These are phyloP conservation scores for Oenanthe oenanthe DNA, from an alignment of 2,113 vertebrate species.

Conservation along the genomic window DNA sequence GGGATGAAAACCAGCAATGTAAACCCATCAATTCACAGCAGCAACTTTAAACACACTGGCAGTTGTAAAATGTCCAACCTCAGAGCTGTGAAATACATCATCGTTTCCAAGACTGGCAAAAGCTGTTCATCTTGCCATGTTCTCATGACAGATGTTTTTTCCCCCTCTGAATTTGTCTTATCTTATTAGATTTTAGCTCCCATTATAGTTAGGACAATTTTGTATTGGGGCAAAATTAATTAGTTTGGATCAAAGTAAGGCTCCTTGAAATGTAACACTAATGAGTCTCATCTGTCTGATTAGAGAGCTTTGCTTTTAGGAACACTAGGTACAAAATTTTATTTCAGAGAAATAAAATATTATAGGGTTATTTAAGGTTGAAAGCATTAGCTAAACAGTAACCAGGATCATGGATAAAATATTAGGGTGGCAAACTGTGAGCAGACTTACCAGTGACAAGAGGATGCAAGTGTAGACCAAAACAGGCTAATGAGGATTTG, in stretches of 20 bases:
- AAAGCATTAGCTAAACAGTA: constrained; percentile 19
- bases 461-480: not conserved
- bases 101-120: not conserved
- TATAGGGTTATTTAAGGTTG: not conserved
- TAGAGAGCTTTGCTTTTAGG: constrained; percentile 40
- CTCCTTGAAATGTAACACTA: not conserved
- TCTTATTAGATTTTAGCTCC: constrained; percentile 57
- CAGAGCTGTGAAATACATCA: not conserved
- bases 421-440: not conserved
- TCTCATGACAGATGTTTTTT: not conserved
- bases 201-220: constrained; percentile 40
- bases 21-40: not conserved
- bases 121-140: not conserved
- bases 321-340: not conserved
- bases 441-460: not conserved
- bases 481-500: not conserved
- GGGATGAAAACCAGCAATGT: constrained; percentile 3
- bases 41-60: not conserved
- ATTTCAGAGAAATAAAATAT: not conserved
- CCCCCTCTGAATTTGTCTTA: not conserved
- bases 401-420: not conserved
- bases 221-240: constrained; percentile 42
- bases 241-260: constrained; percentile 63
- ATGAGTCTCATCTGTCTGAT: constrained; percentile 56
- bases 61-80: not conserved